phyloP scores from a whole-genome alignment of 2,888 invertebrate species.

The Hypomecis punctinalis region DNA sequence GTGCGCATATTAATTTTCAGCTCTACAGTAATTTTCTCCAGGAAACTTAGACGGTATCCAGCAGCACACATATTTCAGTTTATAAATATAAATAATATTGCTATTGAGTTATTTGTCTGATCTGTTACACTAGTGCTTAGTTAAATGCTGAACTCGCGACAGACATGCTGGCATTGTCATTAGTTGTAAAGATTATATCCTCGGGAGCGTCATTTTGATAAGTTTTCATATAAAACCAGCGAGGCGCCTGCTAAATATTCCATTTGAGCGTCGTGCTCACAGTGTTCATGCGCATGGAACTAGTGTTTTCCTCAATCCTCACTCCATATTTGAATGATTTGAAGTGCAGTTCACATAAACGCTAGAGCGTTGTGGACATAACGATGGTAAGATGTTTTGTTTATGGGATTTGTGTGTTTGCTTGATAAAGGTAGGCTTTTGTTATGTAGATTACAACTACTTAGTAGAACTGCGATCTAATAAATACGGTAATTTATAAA shows the following conservation, averaged over 20 bases:
- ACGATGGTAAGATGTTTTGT: slow-evolving; percentile 26
- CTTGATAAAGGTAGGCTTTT: too few relatives aligned
- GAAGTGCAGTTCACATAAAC: slow-evolving; percentile 13
- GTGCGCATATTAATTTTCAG: too few relatives aligned
- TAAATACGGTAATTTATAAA: too few relatives aligned
- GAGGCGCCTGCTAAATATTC: slow-evolving; percentile 41
- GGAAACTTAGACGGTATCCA: too few relatives aligned
- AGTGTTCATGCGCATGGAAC: slow-evolving; percentile 35
- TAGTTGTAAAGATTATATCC: slow-evolving; percentile 46
- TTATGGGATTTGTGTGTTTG: background rate
- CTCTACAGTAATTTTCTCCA: too few relatives aligned
- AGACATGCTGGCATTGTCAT: slow-evolving; percentile 1
- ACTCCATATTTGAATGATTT: slow-evolving; percentile 12
- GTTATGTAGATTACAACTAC: too few relatives aligned
- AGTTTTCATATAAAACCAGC: slow-evolving; percentile 62
- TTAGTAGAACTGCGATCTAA: too few relatives aligned
- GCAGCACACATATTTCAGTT: too few relatives aligned
- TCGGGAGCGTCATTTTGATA: slow-evolving; percentile 50
- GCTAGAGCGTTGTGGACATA: slow-evolving; percentile 30
- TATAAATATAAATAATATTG: too few relatives aligned
- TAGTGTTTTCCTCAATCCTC: background rate
- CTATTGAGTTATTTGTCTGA: background rate
- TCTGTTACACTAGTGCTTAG: background rate
- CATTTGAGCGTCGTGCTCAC: slow-evolving; percentile 55
- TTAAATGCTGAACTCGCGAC: background rate